Evolutionary conservation across 2,888 invertebrate species (phyloP), one percentile per base, ranked within the genome.

Genomic region (Melitaea athalia): DNA sequence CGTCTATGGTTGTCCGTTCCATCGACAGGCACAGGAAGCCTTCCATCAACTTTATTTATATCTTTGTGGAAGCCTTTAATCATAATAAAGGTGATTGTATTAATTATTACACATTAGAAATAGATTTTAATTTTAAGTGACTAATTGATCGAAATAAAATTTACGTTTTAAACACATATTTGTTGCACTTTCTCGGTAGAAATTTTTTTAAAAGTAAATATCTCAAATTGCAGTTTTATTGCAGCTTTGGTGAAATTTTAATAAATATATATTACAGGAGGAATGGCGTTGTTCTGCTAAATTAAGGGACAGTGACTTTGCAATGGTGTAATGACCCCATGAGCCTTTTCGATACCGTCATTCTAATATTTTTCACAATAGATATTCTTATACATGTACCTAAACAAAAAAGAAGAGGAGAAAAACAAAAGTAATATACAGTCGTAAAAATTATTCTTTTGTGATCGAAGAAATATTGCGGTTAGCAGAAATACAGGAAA

Each of bases 271-370:
- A 17, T 17, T 52, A 45, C 47, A 59, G 59, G 62, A 59, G 59
- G 62, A 59, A 62, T 17, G 45, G 43, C 64, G 64, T 50, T 59
- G 62, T 45, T 53, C 76, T 74, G 77, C 79, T 24, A 83, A 77
- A 80, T 82, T 79, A 80, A 79, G 85, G 86, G 86, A 86, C 84
- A 84, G 69, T 79, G 86, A 85, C 82, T 70, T 84, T 83, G 76
- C 76, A 77, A 78, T 80, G 70, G 79, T 77, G 77, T 82, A 80
- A 81, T 80, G 84, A 83, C 81, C 81, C 77, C 59, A 38, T 59
- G 61, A n/a, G 14, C 68, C 68, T 67, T 57, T 24, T 62, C 71
- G 61, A 68, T 38, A 6, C 47, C n/a, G n/a, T n/a, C 47, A 45
- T 6, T n/a, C 47, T 38, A 38, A 38, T 38, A 38, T 5, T 38